Conservation (phyloP, 2,113 vertebrate genomes). For the Alaudala cheleensis region DNA sequence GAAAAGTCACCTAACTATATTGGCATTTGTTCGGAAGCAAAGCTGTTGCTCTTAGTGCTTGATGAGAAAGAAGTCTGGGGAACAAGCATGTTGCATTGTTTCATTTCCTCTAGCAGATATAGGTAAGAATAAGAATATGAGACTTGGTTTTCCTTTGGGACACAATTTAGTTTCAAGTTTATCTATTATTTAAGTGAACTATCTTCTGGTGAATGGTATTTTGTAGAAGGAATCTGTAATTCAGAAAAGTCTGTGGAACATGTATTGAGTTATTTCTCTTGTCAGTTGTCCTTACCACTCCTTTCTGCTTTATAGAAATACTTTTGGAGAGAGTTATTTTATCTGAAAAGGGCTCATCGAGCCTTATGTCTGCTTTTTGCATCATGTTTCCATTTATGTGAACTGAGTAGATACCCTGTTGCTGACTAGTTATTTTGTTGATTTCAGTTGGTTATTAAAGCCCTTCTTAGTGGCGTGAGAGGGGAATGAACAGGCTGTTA, state of each 20-base stretch:
- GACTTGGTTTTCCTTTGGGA: background rate
- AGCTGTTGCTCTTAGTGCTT: background rate
- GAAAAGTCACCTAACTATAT: background rate
- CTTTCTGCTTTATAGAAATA: background rate
- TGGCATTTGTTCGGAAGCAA: background rate
- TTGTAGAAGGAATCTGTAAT: background rate
- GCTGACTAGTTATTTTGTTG: background rate
- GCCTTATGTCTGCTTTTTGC: background rate
- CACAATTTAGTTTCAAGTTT: background rate
- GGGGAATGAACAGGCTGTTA: background rate
- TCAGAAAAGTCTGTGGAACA: background rate
- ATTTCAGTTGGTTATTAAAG: background rate
- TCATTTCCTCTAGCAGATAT: background rate
- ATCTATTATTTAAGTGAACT: background rate
- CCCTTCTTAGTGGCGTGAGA: background rate
- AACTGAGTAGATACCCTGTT: background rate
- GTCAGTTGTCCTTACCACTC: background rate
- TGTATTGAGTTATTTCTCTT: background rate
- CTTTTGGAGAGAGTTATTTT: background rate
- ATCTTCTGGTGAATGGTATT: background rate
- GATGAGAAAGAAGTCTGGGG: background rate
- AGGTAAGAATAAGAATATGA: background rate
- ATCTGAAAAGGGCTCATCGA: background rate
- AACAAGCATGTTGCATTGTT: background rate
- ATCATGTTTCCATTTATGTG: background rate